Evolutionary conservation across 2,113 vertebrate genomes (phyloP), one percentile per base, ranked within the genome.

Genomic region (Labeo catla): DNA sequence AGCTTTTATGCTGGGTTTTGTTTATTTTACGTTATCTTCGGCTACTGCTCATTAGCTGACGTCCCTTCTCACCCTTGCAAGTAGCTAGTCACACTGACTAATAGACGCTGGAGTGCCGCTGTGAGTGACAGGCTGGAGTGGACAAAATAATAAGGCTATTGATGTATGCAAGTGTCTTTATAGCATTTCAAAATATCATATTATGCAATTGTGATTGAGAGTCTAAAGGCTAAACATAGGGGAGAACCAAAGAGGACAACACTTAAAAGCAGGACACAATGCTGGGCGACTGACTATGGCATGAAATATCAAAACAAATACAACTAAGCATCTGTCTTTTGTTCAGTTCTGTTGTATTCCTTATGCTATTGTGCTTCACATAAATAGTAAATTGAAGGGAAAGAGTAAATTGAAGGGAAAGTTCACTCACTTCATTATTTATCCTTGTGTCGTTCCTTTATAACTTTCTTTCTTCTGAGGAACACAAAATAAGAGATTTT

Each of bases 131-230:
- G 47, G 81, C 86, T 77, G 43, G 23, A 66, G 63, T 83, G 63
- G 79, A 81, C 63, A 45, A 52, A 45, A 82, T 59, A 70, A 85
- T 49, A 39, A 73, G 47, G 70, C 57, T 74, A 6, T 59, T 65
- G 81, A 66, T 66, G 52, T 12, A 61, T 52, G n/a, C 76, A 3
- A 78, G 86, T n/a, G 47, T 79, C 57, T 66, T 63, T 77, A 43
- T n/a, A 78, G 84, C 61, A 73, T 72, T 79, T 65, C 23, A 70
- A 83, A 83, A 83, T 83, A 83, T 83, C 47, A 52, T 50, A 54
- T 70, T 83, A 83, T 83, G 10, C 81, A 83, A 70, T 39, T 54
- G 65, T 52, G 81, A 36, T 9, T 65, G 12, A 65, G 23, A 81
- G n/a, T 65, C 79, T 81, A 11, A 65, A 65, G 79, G 4, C 10